phyloP scores from a whole-genome alignment of 1,140 invertebrate genomes.

The Leptinotarsa texana region DNA sequence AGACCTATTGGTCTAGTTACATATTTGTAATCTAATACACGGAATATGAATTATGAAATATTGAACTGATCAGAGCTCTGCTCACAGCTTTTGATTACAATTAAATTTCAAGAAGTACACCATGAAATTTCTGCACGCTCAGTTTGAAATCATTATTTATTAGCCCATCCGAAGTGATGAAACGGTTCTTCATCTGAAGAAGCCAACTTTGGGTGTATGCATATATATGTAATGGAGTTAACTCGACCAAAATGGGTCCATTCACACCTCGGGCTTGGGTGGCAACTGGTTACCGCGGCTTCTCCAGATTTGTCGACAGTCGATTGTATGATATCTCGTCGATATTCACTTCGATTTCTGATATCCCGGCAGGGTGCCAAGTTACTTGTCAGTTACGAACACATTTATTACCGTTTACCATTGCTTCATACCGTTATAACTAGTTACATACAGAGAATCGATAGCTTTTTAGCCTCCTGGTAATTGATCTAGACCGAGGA shows the following conservation, averaged over 20 bases:
- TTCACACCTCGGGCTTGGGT: background rate
- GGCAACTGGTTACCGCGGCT: background rate
- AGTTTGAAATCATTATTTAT: too few species aligned
- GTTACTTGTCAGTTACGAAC: constrained; percentile 37
- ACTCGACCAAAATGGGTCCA: background rate
- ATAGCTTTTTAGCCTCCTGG: constrained; percentile 10
- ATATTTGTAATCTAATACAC: too few species aligned
- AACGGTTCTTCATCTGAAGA: too few species aligned
- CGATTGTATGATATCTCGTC: constrained; percentile 35
- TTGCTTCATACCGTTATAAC: constrained; percentile 16
- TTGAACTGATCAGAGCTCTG: too few species aligned
- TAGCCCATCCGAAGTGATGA: too few species aligned
- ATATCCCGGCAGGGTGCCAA: constrained; percentile 38
- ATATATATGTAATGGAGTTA: background rate
- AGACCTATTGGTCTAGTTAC: too few species aligned
- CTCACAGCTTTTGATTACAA: too few species aligned
- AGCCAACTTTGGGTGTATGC: background rate
- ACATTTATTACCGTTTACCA: constrained; percentile 36
- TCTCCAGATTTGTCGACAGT: constrained; percentile 31
- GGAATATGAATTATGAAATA: too few species aligned
- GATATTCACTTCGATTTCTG: constrained; percentile 21
- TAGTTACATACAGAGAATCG: constrained; percentile 19
- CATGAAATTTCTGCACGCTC: too few species aligned
- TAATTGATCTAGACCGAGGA: constrained; percentile 18
- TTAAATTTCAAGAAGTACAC: too few species aligned